These are phyloP conservation scores for Arrhamphus sclerolepis DNA, from an alignment of 2,797 vertebrate genomes.

Conservation along the genomic window DNA sequence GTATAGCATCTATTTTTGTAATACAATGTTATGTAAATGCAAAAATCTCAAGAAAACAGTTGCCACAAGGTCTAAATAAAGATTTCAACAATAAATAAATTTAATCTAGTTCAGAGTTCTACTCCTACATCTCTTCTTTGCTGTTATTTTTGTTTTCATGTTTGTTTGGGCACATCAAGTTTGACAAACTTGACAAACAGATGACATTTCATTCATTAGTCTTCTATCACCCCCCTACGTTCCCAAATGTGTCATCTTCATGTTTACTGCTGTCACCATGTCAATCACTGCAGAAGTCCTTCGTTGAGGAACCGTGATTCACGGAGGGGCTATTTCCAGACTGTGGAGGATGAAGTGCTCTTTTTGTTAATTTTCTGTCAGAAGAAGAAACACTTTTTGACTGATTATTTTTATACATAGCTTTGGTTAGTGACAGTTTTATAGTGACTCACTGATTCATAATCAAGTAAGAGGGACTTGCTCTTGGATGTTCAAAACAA, in stretches of 20 bases:
- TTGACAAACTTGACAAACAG: constrained; percentile 22
- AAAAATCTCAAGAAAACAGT: not conserved
- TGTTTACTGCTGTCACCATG: constrained; percentile 58
- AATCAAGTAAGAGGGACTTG: not conserved
- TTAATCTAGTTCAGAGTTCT: not conserved
- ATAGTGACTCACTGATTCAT: constrained; percentile 23
- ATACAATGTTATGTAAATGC: no score
- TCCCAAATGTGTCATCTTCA: constrained; percentile 47
- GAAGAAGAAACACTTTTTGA: constrained; percentile 23
- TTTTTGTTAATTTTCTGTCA: constrained; percentile 22
- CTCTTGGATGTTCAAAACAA: not conserved
- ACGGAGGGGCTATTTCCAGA: constrained; percentile 55
- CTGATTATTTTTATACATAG: constrained; percentile 27
- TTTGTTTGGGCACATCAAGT: constrained; percentile 37
- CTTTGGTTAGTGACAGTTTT: not conserved
- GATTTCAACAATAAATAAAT: not conserved
- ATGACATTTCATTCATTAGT: constrained; percentile 30
- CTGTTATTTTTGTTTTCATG: constrained; percentile 1
- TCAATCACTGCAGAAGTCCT: constrained; percentile 51
- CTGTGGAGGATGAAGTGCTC: constrained; percentile 48
- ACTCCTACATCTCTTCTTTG: constrained; percentile 6
- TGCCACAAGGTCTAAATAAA: not conserved
- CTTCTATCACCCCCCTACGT: constrained; percentile 47
- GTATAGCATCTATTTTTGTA: no score
- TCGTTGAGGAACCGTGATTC: constrained; percentile 55